phyloP scores from a whole-genome alignment of 2,888 invertebrate genomes.

The Drosophila lacicola region DNA sequence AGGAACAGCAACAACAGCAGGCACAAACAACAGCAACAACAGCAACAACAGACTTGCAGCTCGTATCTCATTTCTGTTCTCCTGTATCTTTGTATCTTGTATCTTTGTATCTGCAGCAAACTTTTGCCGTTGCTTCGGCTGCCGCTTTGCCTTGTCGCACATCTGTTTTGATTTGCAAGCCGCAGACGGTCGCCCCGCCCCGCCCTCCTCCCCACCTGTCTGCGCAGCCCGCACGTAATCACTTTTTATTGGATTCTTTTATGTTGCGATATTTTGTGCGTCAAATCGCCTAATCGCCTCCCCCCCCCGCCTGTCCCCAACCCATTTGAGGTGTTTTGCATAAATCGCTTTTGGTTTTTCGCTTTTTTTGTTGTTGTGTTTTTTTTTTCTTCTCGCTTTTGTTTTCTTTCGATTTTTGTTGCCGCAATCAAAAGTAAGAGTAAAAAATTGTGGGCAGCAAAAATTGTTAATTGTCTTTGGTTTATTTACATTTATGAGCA shows the following conservation, averaged over 20 bases:
- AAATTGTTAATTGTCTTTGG: constrained; percentile 37
- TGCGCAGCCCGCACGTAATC: constrained; percentile 48
- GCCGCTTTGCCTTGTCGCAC: constrained; percentile 59
- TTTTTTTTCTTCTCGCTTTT: constrained; percentile 42
- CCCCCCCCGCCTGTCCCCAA: not conserved
- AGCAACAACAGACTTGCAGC: constrained; percentile 11
- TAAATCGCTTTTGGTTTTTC: constrained; percentile 60
- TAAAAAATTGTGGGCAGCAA: constrained; percentile 22
- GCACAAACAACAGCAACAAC: constrained; percentile 7
- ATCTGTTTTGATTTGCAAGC: constrained; percentile 71
- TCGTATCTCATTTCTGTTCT: constrained; percentile 50
- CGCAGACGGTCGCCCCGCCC: constrained; percentile 18
- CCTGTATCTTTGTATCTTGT: constrained; percentile 16
- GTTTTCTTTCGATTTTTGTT: constrained; percentile 33
- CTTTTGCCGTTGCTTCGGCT: constrained; percentile 32
- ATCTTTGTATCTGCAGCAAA: constrained; percentile 23
- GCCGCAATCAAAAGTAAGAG: constrained; percentile 40
- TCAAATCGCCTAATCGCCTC: constrained; percentile 66
- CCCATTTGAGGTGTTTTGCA: constrained; percentile 44
- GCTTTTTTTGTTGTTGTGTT: constrained; percentile 31
- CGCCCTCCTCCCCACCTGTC: not conserved
- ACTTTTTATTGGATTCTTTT: constrained; percentile 70
- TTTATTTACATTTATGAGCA: constrained; percentile 27
- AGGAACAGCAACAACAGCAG: constrained; percentile 22
- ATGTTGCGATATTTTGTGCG: constrained; percentile 65